Base-by-base conservation (phyloP, 2,888 invertebrate species). In the Spodoptera exigua region DNA sequence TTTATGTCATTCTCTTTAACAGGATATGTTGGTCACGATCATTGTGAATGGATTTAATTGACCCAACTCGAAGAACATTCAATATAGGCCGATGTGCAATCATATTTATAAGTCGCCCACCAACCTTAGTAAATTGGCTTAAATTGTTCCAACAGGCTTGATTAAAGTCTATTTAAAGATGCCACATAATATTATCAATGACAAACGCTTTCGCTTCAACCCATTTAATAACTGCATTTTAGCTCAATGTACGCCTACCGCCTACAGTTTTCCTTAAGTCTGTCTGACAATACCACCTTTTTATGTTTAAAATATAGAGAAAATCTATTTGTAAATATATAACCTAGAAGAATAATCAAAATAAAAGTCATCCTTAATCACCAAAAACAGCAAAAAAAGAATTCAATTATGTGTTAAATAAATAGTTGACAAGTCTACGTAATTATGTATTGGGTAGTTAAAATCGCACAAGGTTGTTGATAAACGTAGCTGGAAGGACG, bases 131-230 rank as follows among this genome's bases (percentile, higher is more conserved):
- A 85, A 91, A 90, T 91, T 91, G 89, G 82, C 80, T 87, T 81
- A 88, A 90, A 86, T 89, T 85, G 86, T 80, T 74, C 80, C 86
- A 89, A 89, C 86, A 80, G 85, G 85, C 87, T 89, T 87, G 82
- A 89, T 90, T 89, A 85, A 80, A 81, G 78, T 82, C 83, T 87
- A 88, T 89, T 89, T 83, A 74, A 76, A 81, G 75, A 79, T 76
- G 65, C 49, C 64, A 74, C 61, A 78, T 74, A 27, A 27, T 27
- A 76, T 70, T 74, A 69, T 70, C 70, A 73, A 62, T 72, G 69
- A 68, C 59, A 64, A 64, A 49, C 56, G 54, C 55, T 68, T 62
- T 78, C 45, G 51, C 35, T 60, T 51, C 35, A 44, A 53, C 14
- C 49, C 40, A 58, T 32, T 56, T 41, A 49, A 17, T 41, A 21